Evolutionary conservation across 1,140 invertebrate species (phyloP).

Genomic region (Eufriesea mexicana): DNA sequence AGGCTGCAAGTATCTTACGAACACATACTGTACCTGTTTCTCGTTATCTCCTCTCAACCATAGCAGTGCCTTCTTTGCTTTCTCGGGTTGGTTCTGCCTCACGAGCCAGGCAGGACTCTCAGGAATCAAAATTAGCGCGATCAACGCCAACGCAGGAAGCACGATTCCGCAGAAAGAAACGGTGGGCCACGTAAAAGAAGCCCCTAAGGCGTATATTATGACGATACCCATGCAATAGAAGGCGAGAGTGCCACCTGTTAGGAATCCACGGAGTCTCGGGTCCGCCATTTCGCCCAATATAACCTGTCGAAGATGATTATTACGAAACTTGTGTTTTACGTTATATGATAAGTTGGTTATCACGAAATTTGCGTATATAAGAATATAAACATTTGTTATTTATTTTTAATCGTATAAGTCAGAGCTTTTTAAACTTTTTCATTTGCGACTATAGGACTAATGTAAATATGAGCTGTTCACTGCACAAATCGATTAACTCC

Average conservation of each 20-base stretch:
- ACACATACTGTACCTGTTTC: slow-evolving; percentile 68
- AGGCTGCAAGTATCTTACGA: not conserved
- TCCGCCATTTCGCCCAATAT: slow-evolving; percentile 89
- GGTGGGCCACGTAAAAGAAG: slow-evolving; percentile 84
- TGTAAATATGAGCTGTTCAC: too few relatives aligned
- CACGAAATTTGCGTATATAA: too few relatives aligned
- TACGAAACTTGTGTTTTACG: not conserved
- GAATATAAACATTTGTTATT: too few relatives aligned
- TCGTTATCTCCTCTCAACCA: slow-evolving; percentile 86
- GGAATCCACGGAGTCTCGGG: slow-evolving; percentile 85
- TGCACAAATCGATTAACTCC: too few relatives aligned
- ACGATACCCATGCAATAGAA: slow-evolving; percentile 89
- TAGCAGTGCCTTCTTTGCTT: slow-evolving; percentile 85
- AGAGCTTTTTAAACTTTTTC: too few relatives aligned
- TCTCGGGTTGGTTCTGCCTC: slow-evolving; percentile 83
- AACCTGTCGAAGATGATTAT: slow-evolving; percentile 80
- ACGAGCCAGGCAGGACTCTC: slow-evolving; percentile 89
- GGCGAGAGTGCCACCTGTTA: slow-evolving; percentile 86
- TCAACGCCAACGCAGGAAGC: slow-evolving; percentile 83
- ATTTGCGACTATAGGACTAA: too few relatives aligned
- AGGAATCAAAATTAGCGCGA: slow-evolving; percentile 85
- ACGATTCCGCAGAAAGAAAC: slow-evolving; percentile 85
- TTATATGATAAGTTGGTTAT: not conserved
- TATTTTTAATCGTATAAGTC: too few relatives aligned
- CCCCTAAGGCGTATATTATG: slow-evolving; percentile 87